These are phyloP conservation scores for Falco berigora DNA, from an alignment of 2,797 vertebrate genomes.

Conservation along the genomic window DNA sequence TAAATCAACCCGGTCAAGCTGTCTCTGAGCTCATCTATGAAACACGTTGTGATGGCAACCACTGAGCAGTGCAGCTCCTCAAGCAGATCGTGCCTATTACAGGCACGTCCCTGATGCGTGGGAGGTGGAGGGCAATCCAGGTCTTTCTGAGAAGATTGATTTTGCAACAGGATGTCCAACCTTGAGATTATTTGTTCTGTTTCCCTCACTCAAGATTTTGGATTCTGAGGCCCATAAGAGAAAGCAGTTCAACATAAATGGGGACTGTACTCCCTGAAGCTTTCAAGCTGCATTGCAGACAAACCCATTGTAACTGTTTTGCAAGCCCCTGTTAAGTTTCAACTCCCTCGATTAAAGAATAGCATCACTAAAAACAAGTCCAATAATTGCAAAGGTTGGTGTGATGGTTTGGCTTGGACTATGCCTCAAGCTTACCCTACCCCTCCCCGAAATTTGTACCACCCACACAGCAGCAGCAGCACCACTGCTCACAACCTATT, in stretches of 20 bases:
- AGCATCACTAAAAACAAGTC: not conserved
- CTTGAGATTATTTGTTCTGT: not conserved
- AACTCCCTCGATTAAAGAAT: not conserved
- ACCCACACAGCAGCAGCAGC: fast-evolving
- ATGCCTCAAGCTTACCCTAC: not conserved
- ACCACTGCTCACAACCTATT: not conserved
- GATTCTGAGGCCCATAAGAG: not conserved
- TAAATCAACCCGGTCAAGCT: not conserved
- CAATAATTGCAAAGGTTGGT: not conserved
- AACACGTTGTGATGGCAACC: not conserved
- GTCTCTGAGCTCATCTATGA: not conserved
- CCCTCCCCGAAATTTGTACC: not conserved
- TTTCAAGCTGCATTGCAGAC: not conserved
- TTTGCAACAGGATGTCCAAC: not conserved
- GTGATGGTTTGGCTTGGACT: not conserved
- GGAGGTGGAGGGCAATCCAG: not conserved
- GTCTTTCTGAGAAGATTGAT: not conserved
- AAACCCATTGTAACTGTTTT: not conserved
- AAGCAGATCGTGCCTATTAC: not conserved
- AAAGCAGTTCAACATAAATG: not conserved
- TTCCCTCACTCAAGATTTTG: not conserved
- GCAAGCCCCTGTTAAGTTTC: not conserved
- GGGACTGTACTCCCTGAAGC: not conserved
- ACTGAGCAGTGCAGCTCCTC: not conserved
- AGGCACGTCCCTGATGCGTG: not conserved